Conservation (phyloP, 2,113 vertebrate genomes). For the Actinemys pallida region DNA sequence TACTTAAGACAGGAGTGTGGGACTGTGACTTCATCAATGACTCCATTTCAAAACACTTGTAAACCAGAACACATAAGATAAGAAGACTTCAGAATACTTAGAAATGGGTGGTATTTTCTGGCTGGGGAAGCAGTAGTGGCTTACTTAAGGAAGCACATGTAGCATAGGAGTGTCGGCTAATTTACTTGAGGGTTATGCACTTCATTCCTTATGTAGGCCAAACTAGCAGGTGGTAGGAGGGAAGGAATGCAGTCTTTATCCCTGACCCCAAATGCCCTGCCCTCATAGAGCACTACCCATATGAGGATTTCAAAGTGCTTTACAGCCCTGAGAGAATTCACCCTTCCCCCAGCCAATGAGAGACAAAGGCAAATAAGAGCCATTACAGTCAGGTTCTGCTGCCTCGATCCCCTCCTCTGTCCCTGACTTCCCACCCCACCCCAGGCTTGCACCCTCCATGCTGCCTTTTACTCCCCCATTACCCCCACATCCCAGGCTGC, state of each 20-base stretch:
- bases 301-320: neutral
- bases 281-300: neutral
- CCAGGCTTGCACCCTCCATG: neutral
- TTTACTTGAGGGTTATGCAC: neutral
- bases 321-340: neutral
- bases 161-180: neutral
- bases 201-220: neutral
- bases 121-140: neutral
- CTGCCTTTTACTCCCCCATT: neutral
- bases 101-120: neutral
- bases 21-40: conserved; percentile 12
- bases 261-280: neutral
- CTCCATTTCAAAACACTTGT: neutral
- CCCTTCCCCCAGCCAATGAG: neutral
- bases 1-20: neutral
- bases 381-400: neutral
- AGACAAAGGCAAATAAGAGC: neutral
- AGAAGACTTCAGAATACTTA: conserved; percentile 40
- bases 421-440: neutral
- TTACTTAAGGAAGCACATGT: conserved; percentile 6
- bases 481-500: neutral
- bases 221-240: neutral
- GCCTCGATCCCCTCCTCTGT: neutral
- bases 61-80: neutral
- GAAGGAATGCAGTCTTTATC: neutral